Percentiles rank a stretch among this genome's conserved stretches.
phyloP scores from a whole-genome alignment of 2,888 invertebrate species.

The Sipunculus nudus region DNA sequence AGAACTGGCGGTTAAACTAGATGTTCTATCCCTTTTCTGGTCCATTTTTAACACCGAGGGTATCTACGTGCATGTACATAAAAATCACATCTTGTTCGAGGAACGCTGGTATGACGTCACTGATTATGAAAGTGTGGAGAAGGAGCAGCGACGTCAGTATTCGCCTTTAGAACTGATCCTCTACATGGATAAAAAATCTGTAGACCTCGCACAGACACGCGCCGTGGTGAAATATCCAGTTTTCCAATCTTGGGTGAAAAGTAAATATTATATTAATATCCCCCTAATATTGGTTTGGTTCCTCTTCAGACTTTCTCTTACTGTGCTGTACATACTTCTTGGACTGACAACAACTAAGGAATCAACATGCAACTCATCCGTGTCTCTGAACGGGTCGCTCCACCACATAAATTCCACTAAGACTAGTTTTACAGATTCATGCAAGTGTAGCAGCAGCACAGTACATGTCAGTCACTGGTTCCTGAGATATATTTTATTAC shows the following conservation, averaged over 20 bases:
- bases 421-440: too few species aligned
- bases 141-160: not conserved
- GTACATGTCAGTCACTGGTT: too few species aligned
- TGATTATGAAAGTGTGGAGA: conserved; percentile 22
- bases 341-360: not conserved
- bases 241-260: conserved; percentile 9
- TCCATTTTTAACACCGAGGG: conserved; percentile 19
- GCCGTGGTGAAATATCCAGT: conserved; percentile 8
- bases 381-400: too few species aligned
- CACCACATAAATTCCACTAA: too few species aligned
- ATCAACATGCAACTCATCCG: not conserved
- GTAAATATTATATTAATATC: conserved; percentile 11
- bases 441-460: too few species aligned
- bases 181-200: conserved; percentile 12
- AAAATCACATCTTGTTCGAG: too few species aligned
- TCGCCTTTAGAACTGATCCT: conserved; percentile 17
- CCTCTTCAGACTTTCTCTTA: conserved; percentile 9
- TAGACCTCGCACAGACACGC: conserved; percentile 1
- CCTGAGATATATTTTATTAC: too few species aligned
- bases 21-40: conserved; percentile 15
- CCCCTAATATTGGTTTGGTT: conserved; percentile 16
- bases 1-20: conserved; percentile 18
- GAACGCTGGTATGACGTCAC: conserved; percentile 26
- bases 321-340: not conserved
- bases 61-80: conserved; percentile 12